These are phyloP conservation scores for Platycnemis pennipes DNA, from an alignment of 2,888 invertebrate species.

Conservation along the genomic window DNA sequence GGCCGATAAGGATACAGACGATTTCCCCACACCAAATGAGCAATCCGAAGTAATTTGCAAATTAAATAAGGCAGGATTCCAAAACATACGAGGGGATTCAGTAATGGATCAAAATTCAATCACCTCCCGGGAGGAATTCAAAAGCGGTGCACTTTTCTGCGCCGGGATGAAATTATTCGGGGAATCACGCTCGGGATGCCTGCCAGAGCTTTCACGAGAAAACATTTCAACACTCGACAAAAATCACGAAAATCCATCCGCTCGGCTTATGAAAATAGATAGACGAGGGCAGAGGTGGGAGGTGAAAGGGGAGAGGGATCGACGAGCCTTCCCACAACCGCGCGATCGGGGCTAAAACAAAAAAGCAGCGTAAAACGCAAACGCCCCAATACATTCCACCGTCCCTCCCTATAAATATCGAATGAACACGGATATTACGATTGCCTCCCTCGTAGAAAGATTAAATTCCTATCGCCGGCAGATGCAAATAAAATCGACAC, in stretches of 20 bases:
- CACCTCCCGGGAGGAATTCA: not conserved
- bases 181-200: not conserved
- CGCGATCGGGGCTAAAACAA: not conserved
- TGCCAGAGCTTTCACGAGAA: not conserved
- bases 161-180: not conserved
- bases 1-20: no score
- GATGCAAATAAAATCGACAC: conserved; percentile 29
- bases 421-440: conserved; percentile 36
- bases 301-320: not conserved
- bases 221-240: conserved; percentile 2
- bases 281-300: not conserved
- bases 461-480: conserved; percentile 39
- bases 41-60: not conserved
- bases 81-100: not conserved
- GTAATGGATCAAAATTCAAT: conserved; percentile 27
- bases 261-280: conserved; percentile 5
- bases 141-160: not conserved
- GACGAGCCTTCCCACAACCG: not conserved
- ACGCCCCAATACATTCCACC: conserved; percentile 26
- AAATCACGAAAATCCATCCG: not conserved
- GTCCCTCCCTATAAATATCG: conserved; percentile 13
- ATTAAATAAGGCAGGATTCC: not conserved
- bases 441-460: conserved; percentile 28
- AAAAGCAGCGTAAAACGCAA: not conserved
- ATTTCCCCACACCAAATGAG: not conserved